These are phyloP conservation scores for Bhutanitis thaidina DNA, from an alignment of 2,888 invertebrate species.

Conservation along the genomic window DNA sequence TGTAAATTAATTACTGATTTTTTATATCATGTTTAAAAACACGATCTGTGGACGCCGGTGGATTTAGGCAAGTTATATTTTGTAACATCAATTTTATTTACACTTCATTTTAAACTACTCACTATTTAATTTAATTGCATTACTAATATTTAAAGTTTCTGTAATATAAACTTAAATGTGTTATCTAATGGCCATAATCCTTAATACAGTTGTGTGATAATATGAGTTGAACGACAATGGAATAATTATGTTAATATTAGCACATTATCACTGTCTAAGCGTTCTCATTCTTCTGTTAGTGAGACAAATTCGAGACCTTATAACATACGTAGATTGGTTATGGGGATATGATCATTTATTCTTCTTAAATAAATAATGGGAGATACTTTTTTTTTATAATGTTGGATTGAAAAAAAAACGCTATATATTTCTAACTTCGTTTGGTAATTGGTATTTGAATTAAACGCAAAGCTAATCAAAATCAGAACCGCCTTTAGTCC, in stretches of 20 bases:
- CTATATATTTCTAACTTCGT: too few relatives aligned
- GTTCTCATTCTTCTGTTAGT: neutral
- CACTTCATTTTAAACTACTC: too few relatives aligned
- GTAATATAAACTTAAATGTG: neutral
- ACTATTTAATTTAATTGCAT: neutral
- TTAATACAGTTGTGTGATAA: neutral
- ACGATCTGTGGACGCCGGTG: neutral
- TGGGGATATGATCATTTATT: neutral
- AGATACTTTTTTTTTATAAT: neutral
- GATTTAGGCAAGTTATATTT: neutral
- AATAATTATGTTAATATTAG: slow-evolving; percentile 15
- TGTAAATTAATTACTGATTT: neutral
- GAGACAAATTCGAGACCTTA: neutral
- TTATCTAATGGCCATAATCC: slow-evolving; percentile 10
- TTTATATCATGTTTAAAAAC: neutral
- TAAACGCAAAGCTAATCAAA: too few relatives aligned
- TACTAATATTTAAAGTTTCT: neutral
- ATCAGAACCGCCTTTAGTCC: too few relatives aligned
- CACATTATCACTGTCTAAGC: neutral
- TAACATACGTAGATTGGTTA: too few relatives aligned
- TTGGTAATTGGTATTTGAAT: too few relatives aligned
- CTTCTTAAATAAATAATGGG: neutral
- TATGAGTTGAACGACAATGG: slow-evolving; percentile 11
- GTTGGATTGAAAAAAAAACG: too few relatives aligned
- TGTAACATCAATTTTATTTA: too few relatives aligned